Base-by-base conservation (phyloP, 2,888 invertebrate genomes). In the Junonia oenone region DNA sequence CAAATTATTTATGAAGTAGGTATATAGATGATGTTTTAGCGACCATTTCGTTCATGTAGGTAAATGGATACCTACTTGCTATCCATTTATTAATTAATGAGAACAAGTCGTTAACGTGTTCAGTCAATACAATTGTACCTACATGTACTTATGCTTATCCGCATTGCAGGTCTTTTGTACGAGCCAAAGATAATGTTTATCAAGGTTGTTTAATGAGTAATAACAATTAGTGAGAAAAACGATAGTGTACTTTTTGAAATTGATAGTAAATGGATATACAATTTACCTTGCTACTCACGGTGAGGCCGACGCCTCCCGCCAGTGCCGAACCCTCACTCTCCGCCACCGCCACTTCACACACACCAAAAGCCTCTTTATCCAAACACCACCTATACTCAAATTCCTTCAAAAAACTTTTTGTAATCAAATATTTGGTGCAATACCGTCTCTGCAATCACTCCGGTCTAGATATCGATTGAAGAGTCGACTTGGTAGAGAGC, bases 251-350 rank as follows among this genome's bases (percentile, higher is more conserved):
- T 8, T 29, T 29, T 8, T 6, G 11, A n/a, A 11, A 0, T 33
- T 1, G 1, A 33, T n/a, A 33, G n/a, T 3, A n/a, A 33, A 11
- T n/a, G n/a, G n/a, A n/a, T n/a, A 11, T n/a, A 11, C 11, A 29
- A 29, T 60, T 61, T 72, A 86, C 89, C 86, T 90, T 90, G 75
- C 85, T 89, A 77, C 78, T 83, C 89, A 90, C 89, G 89, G 88
- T 70, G 87, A 90, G 89, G 87, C 89, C 82, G 73, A 80, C 83
- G 85, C 88, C 88, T 74, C 81, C 88, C 87, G 86, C 76, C 72
- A 76, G 76, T 63, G 76, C 74, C 51, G 82, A 71, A 66, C 73
- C 76, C 69, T 88, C 89, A 63, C 78, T 75, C 69, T 87, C 88
- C 83, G 81, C 87, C 87, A 85, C 83, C 82, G 83, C 86, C 79